Evolutionary conservation across 2,113 vertebrate species (phyloP), one percentile per base, ranked within the genome.

Genomic region (Neopipo cinnamomea): DNA sequence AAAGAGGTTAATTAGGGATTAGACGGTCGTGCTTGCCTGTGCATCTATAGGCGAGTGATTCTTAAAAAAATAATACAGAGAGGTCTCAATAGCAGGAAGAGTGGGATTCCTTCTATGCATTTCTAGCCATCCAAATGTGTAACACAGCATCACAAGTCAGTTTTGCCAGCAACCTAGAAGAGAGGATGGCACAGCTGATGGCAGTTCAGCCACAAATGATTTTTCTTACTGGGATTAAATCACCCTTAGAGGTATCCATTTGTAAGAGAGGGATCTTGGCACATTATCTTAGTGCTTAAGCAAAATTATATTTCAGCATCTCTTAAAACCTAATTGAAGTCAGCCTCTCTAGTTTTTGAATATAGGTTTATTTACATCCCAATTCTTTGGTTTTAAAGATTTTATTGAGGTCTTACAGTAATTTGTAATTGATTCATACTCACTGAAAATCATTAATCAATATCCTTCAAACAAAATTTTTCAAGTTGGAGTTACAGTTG

Each of bases 1-100:
- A 72, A 72, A 82, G 49, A 91, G 33, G 35, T 94, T 95, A 80
- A 61, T 88, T 80, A 89, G 39, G 79, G 81, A 85, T 79, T 85
- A 93, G 94, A 58, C 6, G 3, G 88, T 66, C 42, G 39, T 39
- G 71, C 50, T 61, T 83, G n/a, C 31, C 71, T 77, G 37, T 50
- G 19, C 77, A 67, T 39, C 88, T 88, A 79, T 50, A 84, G 44
- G 82, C 63, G 52, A 66, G 49, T 37, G 14, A 68, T 42, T 78
- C 76, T 90, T 82, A 73, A 52, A 95, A 95, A 71, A 82, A 11
- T 18, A 88, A 70, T 11, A 81, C 11, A 56, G 41, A 41, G 20
- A 72, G 13, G 70, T 25, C n/a, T 62, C 46, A 59, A 12, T 28
- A 77, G 37, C 1, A 66, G 20, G 11, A 77, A 50, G 18, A 61